Evolutionary conservation across 2,113 vertebrate genomes (phyloP).

Genomic region (Campylomormyrus numenius): DNA sequence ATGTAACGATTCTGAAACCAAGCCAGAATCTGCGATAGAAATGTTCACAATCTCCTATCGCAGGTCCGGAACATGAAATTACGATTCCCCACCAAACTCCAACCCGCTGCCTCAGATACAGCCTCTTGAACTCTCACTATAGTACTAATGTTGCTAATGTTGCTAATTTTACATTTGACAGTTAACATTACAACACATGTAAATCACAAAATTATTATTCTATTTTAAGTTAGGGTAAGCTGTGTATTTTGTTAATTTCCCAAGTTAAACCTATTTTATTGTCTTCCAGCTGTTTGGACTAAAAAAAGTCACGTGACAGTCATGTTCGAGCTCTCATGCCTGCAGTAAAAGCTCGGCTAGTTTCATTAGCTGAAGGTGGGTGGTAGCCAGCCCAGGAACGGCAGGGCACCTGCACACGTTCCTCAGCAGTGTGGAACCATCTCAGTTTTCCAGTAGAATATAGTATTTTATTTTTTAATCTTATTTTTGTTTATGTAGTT

Average conservation of each 20-base stretch:
- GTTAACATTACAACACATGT: not conserved
- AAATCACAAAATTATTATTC: not conserved
- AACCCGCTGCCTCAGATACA: not conserved
- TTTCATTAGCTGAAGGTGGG: not conserved
- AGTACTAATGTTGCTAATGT: not conserved
- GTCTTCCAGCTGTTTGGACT: not conserved
- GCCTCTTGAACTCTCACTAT: not conserved
- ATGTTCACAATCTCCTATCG: not conserved
- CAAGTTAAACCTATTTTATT: not conserved
- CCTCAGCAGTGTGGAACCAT: not conserved
- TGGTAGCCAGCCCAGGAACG: not conserved
- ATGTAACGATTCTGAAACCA: not conserved
- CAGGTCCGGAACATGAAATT: not conserved
- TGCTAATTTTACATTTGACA: not conserved
- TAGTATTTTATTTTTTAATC: not conserved
- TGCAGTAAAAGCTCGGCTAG: not conserved
- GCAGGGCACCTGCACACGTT: not conserved
- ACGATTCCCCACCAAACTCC: not conserved
- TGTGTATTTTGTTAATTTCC: not conserved
- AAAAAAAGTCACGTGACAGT: not conserved
- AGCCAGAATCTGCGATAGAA: not conserved
- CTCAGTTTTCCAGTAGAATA: not conserved
- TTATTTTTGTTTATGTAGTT: too few relatives aligned
- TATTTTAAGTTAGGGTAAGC: not conserved
- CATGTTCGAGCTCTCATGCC: not conserved